These are phyloP conservation scores for Dynastes grantii DNA, from an alignment of 2,888 invertebrate genomes.

Conservation along the genomic window DNA sequence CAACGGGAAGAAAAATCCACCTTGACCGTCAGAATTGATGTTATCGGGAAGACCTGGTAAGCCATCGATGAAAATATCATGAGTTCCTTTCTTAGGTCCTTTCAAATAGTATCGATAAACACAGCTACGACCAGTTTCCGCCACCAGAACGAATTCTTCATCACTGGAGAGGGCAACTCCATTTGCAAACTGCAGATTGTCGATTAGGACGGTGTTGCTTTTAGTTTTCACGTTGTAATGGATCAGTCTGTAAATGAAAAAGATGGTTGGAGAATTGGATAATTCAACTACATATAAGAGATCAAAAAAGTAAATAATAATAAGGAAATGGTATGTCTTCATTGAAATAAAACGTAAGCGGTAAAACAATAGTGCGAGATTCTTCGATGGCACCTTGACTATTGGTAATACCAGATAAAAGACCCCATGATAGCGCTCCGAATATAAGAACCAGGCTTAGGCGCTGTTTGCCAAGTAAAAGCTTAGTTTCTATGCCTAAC, in stretches of 20 bases:
- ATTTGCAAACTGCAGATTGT: constrained; percentile 89
- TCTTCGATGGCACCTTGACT: no score
- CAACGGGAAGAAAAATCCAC: constrained; percentile 79
- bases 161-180: constrained; percentile 88
- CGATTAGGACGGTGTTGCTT: constrained; percentile 82
- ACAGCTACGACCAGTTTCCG: constrained; percentile 80
- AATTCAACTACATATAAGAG: no score
- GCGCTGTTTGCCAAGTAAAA: no score
- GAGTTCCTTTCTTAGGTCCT: constrained; percentile 85
- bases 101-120: constrained; percentile 85
- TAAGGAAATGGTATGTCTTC: no score
- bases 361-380: no score
- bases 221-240: constrained; percentile 86
- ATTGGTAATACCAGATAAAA: no score
- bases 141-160: constrained; percentile 85
- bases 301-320: no score
- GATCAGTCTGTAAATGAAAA: constrained; percentile 78
- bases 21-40: constrained; percentile 72
- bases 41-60: constrained; percentile 86
- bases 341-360: no score
- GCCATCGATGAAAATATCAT: constrained; percentile 86
- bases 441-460: no score
- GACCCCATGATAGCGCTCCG: no score
- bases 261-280: no score
- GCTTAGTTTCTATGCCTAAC: no score